Evolutionary conservation across 2,888 invertebrate species (phyloP), one percentile per base, ranked within the genome.

Genomic region (Entomobrya proxima): DNA sequence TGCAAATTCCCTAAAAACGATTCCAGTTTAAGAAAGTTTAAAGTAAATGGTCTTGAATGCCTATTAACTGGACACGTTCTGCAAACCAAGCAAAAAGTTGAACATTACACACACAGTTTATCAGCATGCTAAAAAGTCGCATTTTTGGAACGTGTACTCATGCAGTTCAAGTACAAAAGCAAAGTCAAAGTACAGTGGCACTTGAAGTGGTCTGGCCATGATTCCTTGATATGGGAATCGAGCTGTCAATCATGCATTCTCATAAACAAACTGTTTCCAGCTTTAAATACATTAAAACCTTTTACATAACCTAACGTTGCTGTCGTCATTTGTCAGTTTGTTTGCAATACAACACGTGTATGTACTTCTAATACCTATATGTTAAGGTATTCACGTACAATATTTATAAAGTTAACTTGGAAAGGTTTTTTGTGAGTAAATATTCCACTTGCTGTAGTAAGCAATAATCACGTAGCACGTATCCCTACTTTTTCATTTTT

Each of bases 191-290:
- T 77, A 44, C 77, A 64, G 44, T 44, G 61, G 77, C 77, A 61
- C 64, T 77, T 77, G 35, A 77, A 77, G 77, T 77, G 47, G 77
- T 77, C 77, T 77, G 77, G 44, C 77, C 77, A 47, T 77, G 77
- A 77, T 47, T 77, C 3, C n/a, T n/a, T n/a, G n/a, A n/a, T 1
- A 52, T 76, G 27, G 7, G 7, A 61, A 74, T 50, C 35, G 4
- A 30, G n/a, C 30, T 47, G 30, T 67, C 67, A 67, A n/a, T n/a
- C n/a, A n/a, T n/a, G n/a, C n/a, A n/a, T n/a, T 67, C 44, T 4
- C 7, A 58, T 58, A 27, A 58, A 30, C 58, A 40, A 67, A 15
- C 24, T 40, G 44, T 67, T 27, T 40, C 40, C 67, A 67, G 37
- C 13, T 21, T 24, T 21, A n/a, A 64, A 18, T n/a, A n/a, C n/a